Evolutionary conservation across 2,888 invertebrate species (phyloP).

Genomic region (Athalia circularis): DNA sequence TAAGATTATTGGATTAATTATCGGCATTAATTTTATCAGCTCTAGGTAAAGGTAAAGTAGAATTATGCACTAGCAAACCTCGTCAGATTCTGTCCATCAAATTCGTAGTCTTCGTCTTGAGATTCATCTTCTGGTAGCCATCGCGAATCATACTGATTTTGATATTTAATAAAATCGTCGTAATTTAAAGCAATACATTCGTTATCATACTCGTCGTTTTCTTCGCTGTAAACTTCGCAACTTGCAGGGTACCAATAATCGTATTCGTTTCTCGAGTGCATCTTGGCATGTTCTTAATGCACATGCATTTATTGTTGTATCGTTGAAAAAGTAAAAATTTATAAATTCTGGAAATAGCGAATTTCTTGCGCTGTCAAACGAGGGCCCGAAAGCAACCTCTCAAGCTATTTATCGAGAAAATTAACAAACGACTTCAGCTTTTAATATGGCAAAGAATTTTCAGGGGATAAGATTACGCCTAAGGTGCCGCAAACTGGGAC

Average conservation of each 20-base stretch:
- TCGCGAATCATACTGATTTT: background rate
- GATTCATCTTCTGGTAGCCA: background rate
- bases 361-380: too few relatives aligned
- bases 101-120: constrained; percentile 1
- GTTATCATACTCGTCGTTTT: background rate
- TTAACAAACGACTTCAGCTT: too few relatives aligned
- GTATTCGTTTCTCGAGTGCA: background rate
- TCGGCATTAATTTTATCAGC: background rate
- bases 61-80: background rate
- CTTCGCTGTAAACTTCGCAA: constrained; percentile 4
- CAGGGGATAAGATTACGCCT: too few relatives aligned
- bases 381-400: too few relatives aligned
- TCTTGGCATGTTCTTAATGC: background rate
- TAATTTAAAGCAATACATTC: constrained; percentile 12
- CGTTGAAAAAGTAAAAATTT: too few relatives aligned
- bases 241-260: background rate
- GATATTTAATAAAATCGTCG: background rate
- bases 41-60: background rate
- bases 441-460: too few relatives aligned
- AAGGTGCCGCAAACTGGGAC: too few relatives aligned
- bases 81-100: background rate
- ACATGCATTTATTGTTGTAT: too few relatives aligned
- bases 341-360: too few relatives aligned
- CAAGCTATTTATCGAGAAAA: too few relatives aligned
- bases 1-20: background rate